These are phyloP conservation scores for Cheilosia urbana DNA, from an alignment of 2,888 invertebrate species.

Conservation along the genomic window DNA sequence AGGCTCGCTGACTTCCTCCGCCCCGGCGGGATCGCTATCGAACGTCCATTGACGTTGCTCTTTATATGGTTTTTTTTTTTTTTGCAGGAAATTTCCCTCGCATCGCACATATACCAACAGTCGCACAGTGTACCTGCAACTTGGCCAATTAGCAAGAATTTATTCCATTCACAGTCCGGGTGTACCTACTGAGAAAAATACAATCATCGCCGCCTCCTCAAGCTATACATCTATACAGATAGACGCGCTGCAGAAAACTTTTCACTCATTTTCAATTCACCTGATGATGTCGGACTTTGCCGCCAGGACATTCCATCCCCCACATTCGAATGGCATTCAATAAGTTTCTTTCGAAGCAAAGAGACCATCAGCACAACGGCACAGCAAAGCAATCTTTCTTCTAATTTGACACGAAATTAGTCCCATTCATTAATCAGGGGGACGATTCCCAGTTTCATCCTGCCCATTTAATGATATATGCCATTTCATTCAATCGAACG, in stretches of 20 bases:
- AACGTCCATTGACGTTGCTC: background rate
- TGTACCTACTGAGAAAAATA: slow-evolving; percentile 37
- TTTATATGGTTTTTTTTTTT: slow-evolving; percentile 10
- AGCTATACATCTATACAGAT: slow-evolving; percentile 27
- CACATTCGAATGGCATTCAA: slow-evolving; percentile 67
- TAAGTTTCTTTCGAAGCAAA: slow-evolving; percentile 47
- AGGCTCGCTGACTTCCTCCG: too few species aligned
- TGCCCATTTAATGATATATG: slow-evolving; percentile 74
- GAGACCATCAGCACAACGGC: slow-evolving; percentile 1
- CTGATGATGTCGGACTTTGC: slow-evolving; percentile 64
- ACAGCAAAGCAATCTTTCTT: slow-evolving; percentile 70
- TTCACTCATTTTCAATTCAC: slow-evolving; percentile 74
- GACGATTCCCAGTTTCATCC: slow-evolving; percentile 67
- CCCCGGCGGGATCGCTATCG: too few species aligned
- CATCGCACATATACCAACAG: slow-evolving; percentile 37
- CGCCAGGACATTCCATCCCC: slow-evolving; percentile 40
- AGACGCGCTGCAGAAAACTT: slow-evolving; percentile 52
- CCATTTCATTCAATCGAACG: slow-evolving; percentile 66
- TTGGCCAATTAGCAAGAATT: slow-evolving; percentile 74
- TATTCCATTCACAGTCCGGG: slow-evolving; percentile 59
- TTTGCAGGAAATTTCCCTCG: slow-evolving; percentile 41
- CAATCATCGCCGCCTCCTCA: slow-evolving; percentile 51
- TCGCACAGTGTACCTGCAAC: slow-evolving; percentile 46
- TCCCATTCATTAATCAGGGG: slow-evolving; percentile 75
- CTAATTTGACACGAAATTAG: slow-evolving; percentile 76